phyloP scores from a whole-genome alignment of 2,888 invertebrate species.

The Drosophila infuscata region DNA sequence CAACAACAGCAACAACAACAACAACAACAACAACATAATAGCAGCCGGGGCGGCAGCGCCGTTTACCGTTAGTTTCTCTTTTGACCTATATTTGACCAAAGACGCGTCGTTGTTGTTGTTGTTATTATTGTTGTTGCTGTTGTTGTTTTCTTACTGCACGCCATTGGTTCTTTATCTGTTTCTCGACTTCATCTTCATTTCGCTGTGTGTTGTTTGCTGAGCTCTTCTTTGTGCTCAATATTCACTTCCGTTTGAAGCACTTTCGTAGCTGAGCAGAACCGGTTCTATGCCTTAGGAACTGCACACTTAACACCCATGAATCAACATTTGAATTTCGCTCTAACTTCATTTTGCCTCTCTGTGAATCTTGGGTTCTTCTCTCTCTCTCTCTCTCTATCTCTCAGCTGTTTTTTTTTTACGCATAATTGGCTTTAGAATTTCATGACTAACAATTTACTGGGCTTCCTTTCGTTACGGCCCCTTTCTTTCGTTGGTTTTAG shows the following conservation, averaged over 20 bases:
- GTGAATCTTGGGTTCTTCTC: constrained; percentile 11
- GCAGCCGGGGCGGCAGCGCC: constrained; percentile 25
- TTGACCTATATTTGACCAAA: constrained; percentile 82
- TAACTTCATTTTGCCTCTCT: constrained; percentile 1
- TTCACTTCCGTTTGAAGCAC: constrained; percentile 72
- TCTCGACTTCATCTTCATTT: constrained; percentile 32
- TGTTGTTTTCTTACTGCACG: constrained; percentile 47
- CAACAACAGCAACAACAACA: constrained; percentile 30
- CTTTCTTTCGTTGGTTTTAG: constrained; percentile 54
- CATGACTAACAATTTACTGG: constrained; percentile 41
- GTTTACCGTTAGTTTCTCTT: constrained; percentile 84
- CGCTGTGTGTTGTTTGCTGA: constrained; percentile 1
- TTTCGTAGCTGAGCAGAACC: constrained; percentile 67
- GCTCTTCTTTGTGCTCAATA: constrained; percentile 25
- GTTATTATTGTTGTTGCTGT: constrained; percentile 25
- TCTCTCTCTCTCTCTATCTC: constrained; percentile 1
- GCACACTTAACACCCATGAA: constrained; percentile 45
- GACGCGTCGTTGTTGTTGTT: constrained; percentile 37
- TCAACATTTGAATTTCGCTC: constrained; percentile 48
- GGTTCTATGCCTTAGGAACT: constrained; percentile 68
- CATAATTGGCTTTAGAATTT: constrained; percentile 50
- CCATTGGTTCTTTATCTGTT: constrained; percentile 57
- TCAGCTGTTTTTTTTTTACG: constrained; percentile 23
- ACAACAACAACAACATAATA: constrained; percentile 26
- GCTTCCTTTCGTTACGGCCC: constrained; percentile 58